Conservation (phyloP, 2,113 vertebrate species). For the Alligator mississippiensis region DNA sequence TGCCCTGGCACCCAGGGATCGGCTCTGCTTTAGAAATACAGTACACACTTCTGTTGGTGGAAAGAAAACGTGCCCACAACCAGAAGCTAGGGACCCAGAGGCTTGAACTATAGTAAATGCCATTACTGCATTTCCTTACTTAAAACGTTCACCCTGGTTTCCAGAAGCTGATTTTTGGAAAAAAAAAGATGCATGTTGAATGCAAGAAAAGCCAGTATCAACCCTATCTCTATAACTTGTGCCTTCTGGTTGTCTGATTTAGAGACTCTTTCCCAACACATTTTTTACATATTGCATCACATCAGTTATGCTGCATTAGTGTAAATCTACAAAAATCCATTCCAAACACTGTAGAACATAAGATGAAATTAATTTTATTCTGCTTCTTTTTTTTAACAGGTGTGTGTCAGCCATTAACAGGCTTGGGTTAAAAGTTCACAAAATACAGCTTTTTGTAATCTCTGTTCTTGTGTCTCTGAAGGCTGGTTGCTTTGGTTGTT, state of each 20-base stretch:
- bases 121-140: no score
- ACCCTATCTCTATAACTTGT: not conserved
- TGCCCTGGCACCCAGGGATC: no score
- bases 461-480: not conserved
- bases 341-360: not conserved
- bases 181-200: no score
- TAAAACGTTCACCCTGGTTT: no score
- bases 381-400: not conserved
- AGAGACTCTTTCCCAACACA: not conserved
- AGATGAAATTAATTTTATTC: not conserved
- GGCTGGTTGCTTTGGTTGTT: not conserved
- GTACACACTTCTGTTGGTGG: no score
- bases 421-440: not conserved
- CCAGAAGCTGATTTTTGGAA: no score
- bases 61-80: no score
- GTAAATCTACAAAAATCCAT: not conserved
- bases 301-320: not conserved
- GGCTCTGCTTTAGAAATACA: no score
- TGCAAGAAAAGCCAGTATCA: not conserved
- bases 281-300: not conserved
- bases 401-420: not conserved
- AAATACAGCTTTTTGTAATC: not conserved
- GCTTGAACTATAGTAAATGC: no score
- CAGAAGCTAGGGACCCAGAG: no score
- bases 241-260: not conserved